phyloP scores from a whole-genome alignment of 2,797 vertebrate species.

The Channallabes apus region DNA sequence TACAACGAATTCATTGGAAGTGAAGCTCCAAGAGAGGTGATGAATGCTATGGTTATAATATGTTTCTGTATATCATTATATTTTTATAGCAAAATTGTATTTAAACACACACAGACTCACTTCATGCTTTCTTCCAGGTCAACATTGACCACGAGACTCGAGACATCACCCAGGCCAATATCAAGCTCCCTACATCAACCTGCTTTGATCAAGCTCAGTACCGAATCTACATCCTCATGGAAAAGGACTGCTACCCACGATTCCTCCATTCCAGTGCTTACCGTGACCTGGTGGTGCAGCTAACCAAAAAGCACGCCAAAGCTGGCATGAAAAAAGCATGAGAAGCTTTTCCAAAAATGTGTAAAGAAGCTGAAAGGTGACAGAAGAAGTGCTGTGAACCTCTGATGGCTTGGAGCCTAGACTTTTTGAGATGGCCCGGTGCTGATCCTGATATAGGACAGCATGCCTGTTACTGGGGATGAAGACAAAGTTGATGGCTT shows the following conservation, averaged over 20 bases:
- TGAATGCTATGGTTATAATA: neutral
- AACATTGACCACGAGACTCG: slow-evolving; percentile 81
- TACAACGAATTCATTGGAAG: slow-evolving; percentile 90
- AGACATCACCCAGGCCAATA: slow-evolving; percentile 76
- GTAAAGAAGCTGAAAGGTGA: slow-evolving; percentile 20
- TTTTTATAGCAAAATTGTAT: neutral
- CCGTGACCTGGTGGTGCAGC: slow-evolving; percentile 68
- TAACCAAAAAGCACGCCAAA: slow-evolving; percentile 51
- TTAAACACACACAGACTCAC: neutral
- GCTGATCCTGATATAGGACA: slow-evolving; percentile 15
- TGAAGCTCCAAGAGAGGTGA: slow-evolving; percentile 93
- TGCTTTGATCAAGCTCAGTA: slow-evolving; percentile 76
- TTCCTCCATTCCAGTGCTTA: slow-evolving; percentile 74
- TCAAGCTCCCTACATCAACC: slow-evolving; percentile 62
- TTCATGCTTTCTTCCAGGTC: slow-evolving; percentile 60
- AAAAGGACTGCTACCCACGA: slow-evolving; percentile 81
- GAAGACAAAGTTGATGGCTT: neutral
- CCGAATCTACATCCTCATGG: slow-evolving; percentile 80
- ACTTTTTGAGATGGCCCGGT: slow-evolving; percentile 26
- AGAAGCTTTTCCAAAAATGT: neutral
- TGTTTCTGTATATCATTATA: neutral
- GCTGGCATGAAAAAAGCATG: slow-evolving; percentile 40
- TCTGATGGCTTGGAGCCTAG: slow-evolving; percentile 20
- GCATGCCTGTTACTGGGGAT: slow-evolving; percentile 5
- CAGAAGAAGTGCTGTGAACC: slow-evolving; percentile 6